phyloP scores from a whole-genome alignment of 2,797 vertebrate genomes.

The Ctenochaetus hawaiiensis region DNA sequence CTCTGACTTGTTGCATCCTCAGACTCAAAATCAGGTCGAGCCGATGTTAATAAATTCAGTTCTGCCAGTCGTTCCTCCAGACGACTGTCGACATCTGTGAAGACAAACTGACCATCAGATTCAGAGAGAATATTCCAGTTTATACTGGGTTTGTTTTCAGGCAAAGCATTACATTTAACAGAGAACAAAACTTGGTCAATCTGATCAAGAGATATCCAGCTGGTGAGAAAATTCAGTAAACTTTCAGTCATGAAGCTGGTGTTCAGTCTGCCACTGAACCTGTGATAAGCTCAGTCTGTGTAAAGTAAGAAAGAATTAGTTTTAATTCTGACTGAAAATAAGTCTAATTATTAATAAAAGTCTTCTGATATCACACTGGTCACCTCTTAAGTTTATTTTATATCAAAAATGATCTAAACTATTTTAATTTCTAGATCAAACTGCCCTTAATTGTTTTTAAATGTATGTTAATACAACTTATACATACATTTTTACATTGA shows the following conservation, averaged over 20 bases:
- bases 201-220: too few species aligned
- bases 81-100: slow-evolving; percentile 63
- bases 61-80: slow-evolving; percentile 76
- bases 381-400: not conserved
- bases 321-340: not conserved
- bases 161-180: not conserved
- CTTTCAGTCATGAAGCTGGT: not conserved
- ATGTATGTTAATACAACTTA: too few species aligned
- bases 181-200: not conserved
- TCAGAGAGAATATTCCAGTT: not conserved
- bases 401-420: not conserved
- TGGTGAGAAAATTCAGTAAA: not conserved
- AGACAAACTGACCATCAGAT: not conserved
- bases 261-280: not conserved
- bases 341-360: not conserved
- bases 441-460: too few species aligned
- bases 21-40: slow-evolving; percentile 45
- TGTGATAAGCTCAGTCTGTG: not conserved
- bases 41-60: slow-evolving; percentile 54
- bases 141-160: not conserved
- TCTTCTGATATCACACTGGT: not conserved
- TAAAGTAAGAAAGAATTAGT: not conserved
- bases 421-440: not conserved
- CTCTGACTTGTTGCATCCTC: slow-evolving; percentile 55
- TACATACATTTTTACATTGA: too few species aligned